Evolutionary conservation across 2,797 vertebrate species (phyloP).

Genomic region (Semotilus atromaculatus): DNA sequence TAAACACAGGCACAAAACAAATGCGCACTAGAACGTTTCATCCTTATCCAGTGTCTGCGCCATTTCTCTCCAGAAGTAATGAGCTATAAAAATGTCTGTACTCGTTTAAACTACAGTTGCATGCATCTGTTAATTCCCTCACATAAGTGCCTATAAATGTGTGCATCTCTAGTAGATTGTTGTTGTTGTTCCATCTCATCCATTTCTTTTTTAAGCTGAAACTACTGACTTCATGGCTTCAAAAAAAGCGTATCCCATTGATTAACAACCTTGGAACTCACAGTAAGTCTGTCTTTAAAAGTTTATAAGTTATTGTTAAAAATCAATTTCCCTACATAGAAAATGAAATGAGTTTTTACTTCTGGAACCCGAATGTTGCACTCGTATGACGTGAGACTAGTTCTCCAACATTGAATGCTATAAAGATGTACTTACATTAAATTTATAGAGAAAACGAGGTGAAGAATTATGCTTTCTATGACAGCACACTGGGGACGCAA

Average conservation of each 20-base stretch:
- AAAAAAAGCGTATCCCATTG: not conserved
- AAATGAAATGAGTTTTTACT: too few relatives aligned
- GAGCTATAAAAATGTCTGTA: not conserved
- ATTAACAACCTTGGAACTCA: not conserved
- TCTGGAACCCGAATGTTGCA: not conserved
- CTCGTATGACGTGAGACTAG: not conserved
- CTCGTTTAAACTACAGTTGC: not conserved
- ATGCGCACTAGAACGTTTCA: not conserved
- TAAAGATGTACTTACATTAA: slow-evolving; percentile 16
- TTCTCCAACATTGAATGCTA: not conserved
- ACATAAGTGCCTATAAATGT: not conserved
- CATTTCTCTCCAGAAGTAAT: not conserved
- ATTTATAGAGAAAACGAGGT: slow-evolving; percentile 36
- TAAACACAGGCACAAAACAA: too few relatives aligned
- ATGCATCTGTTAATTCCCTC: not conserved
- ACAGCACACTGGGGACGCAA: slow-evolving; percentile 8
- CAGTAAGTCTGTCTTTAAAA: not conserved
- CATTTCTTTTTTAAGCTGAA: too few relatives aligned
- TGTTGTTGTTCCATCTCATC: not conserved
- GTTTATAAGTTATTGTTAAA: not conserved
- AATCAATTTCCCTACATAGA: not conserved
- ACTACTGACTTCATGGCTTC: not conserved
- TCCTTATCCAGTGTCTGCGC: not conserved
- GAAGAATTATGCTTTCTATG: slow-evolving; percentile 35
- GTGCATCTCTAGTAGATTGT: not conserved